Percentiles rank a stretch among this genome's conserved stretches.
Conservation (phyloP, 2,888 invertebrate species). For the Oxyteleia sp. region DNA sequence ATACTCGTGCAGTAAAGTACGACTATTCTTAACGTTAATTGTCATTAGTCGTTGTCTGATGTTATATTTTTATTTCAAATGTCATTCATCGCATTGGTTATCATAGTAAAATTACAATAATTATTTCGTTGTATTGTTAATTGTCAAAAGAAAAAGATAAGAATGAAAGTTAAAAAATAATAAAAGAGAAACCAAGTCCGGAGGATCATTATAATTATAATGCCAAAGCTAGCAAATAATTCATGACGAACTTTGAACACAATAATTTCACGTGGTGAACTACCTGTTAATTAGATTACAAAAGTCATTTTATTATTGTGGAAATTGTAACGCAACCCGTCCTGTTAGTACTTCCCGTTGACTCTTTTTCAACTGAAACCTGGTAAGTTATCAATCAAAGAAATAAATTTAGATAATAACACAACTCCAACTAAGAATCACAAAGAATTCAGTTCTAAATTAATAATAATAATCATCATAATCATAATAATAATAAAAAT, state of each 20-base stretch:
- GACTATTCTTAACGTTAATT: constrained; percentile 1
- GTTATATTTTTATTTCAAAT: constrained; percentile 9
- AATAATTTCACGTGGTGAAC: too few relatives aligned
- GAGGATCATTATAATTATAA: too few relatives aligned
- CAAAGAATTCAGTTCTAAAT: constrained; percentile 8
- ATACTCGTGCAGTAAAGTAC: constrained; percentile 1
- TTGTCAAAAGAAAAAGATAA: too few relatives aligned
- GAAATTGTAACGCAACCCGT: constrained; percentile 62
- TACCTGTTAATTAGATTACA: constrained; percentile 21
- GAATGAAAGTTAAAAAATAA: too few relatives aligned
- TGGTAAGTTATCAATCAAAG: constrained; percentile 72
- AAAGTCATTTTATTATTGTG: constrained; percentile 50
- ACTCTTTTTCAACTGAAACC: constrained; percentile 67
- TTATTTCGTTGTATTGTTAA: too few relatives aligned
- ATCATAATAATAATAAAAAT: too few relatives aligned
- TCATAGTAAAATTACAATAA: constrained; percentile 13
- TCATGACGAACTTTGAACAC: too few relatives aligned
- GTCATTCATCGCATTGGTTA: constrained; percentile 8
- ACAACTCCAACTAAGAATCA: constrained; percentile 42
- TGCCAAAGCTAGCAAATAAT: too few relatives aligned
- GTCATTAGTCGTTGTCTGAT: constrained; percentile 6
- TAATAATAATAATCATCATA: too few relatives aligned
- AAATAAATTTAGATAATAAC: constrained; percentile 70
- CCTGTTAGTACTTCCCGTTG: constrained; percentile 69
- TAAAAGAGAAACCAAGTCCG: too few relatives aligned